Base-by-base conservation (phyloP, 2,797 vertebrate genomes). In the Danionella dracula region DNA sequence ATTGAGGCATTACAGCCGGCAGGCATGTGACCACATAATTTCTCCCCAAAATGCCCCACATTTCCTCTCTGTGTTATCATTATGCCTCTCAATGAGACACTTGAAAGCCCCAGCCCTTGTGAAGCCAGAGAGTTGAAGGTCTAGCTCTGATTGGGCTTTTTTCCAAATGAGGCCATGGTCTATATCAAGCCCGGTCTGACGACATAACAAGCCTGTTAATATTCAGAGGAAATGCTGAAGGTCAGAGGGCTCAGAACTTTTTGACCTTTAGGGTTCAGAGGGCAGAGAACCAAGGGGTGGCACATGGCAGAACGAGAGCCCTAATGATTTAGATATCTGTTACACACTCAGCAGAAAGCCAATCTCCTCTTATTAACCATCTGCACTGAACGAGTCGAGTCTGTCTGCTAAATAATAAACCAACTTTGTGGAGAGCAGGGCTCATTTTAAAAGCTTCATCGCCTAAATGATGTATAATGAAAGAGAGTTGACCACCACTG, bases 301-400 rank as follows among this genome's bases (percentile, higher is more conserved):
- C 93, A 94, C 89, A 93, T 92, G 93, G 91, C 88, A 82, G 77
- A 82, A 85, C 90, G 89, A 90, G 82, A 89, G 84, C 82, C 78
- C 85, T 96, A 99, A 98, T 95, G 94, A 93, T 98, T 99, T 97
- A 96, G 92, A 89, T 93, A 96, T 97, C 93, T 91, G 90, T 95
- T 97, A 93, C 93, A 95, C 90, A 89, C 89, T 90, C 91, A 82
- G 84, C 89, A 87, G 84, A 93, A 93, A 86, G 78, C 61, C 75
- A 81, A 86, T 85, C 84, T 84, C 76, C 79, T 57, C 32, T 42
- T 82, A 82, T 92, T 93, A 95, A 93, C 90, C 93, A 89, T 90
- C 88, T 81, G 85, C 74, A 85, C 89, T 82, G 90, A 90, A 92
- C 93, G 92, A 78, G 78, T 83, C 81, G 69, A 44, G 48, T 37